These are phyloP conservation scores for Distichodus sexfasciatus DNA, from an alignment of 2,797 vertebrate genomes.

Conservation along the genomic window DNA sequence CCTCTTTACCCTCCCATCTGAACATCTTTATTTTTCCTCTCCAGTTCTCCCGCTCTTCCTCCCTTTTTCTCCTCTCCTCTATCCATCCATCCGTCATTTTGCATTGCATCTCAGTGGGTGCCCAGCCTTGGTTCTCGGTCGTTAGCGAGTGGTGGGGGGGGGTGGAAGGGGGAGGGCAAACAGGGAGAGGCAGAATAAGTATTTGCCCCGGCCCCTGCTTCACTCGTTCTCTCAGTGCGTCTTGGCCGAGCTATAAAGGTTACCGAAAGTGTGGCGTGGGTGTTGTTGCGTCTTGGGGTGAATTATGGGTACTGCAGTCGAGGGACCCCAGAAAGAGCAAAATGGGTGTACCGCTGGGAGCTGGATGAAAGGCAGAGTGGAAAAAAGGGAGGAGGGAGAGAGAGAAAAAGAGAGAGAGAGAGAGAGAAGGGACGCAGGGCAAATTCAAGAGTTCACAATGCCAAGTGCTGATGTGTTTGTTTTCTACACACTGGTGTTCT, in stretches of 20 bases:
- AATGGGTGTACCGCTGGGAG: constrained; percentile 73
- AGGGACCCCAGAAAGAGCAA: constrained; percentile 74
- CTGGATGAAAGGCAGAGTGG: constrained; percentile 69
- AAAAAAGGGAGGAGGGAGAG: too few relatives aligned
- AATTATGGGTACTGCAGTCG: constrained; percentile 78
- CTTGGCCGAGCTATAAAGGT: constrained; percentile 74
- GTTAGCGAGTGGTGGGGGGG: too few relatives aligned
- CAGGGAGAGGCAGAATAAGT: too few relatives aligned
- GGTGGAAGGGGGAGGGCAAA: too few relatives aligned
- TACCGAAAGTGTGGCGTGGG: constrained; percentile 73
- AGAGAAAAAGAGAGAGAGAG: too few relatives aligned
- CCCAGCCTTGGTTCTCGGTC: constrained; percentile 16
- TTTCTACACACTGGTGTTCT: constrained; percentile 77
- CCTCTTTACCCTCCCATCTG: constrained; percentile 50
- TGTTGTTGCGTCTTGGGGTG: constrained; percentile 75
- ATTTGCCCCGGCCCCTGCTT: constrained; percentile 64
- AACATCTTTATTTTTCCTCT: constrained; percentile 22
- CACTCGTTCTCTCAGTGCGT: constrained; percentile 55
- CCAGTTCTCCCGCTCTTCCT: neutral
- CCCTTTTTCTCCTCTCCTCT: neutral
- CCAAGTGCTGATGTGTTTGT: constrained; percentile 82
- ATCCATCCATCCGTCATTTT: neutral
- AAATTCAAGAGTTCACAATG: constrained; percentile 75
- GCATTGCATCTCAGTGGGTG: constrained; percentile 6
- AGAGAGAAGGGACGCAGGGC: constrained; percentile 61